phyloP scores from a whole-genome alignment of 2,888 invertebrate genomes.

The Candidula unifasciata region DNA sequence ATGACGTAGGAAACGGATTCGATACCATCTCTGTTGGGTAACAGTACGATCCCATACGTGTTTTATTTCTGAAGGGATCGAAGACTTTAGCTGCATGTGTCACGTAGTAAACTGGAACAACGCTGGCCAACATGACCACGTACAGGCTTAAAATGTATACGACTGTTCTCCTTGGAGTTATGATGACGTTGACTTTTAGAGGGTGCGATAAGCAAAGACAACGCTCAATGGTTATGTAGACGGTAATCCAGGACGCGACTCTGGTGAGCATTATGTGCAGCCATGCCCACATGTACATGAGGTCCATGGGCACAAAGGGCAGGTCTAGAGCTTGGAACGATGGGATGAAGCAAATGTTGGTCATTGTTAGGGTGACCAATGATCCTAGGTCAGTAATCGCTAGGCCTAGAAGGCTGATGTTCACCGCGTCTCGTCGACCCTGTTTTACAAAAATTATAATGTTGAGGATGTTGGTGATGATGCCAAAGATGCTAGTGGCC shows the following conservation, averaged over 20 bases:
- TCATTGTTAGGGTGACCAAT: background rate
- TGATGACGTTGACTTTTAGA: slow-evolving; percentile 29
- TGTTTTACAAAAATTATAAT: slow-evolving; percentile 23
- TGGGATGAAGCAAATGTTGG: slow-evolving; percentile 25
- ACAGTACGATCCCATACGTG: background rate
- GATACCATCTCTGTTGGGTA: slow-evolving; percentile 19
- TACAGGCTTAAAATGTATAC: slow-evolving; percentile 22
- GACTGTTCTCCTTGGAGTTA: slow-evolving; percentile 28
- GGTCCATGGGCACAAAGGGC: slow-evolving; percentile 17
- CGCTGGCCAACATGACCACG: slow-evolving; percentile 29
- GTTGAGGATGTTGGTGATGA: slow-evolving; percentile 24
- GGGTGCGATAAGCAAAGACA: slow-evolving; percentile 31
- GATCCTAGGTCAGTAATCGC: slow-evolving; percentile 26
- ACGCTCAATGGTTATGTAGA: slow-evolving; percentile 30
- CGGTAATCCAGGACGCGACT: slow-evolving; percentile 35
- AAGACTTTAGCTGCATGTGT: background rate
- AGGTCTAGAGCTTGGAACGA: slow-evolving; percentile 18
- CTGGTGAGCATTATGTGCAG: slow-evolving; percentile 33
- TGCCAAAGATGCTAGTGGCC: slow-evolving; percentile 11
- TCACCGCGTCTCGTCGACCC: slow-evolving; percentile 18
- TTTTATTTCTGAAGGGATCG: slow-evolving; percentile 10
- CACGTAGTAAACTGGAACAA: slow-evolving; percentile 31
- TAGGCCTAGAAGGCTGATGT: slow-evolving; percentile 32
- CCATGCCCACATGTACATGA: slow-evolving; percentile 35
- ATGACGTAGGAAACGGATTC: slow-evolving; percentile 21